Evolutionary conservation across 2,797 vertebrate genomes (phyloP), one percentile per base, ranked within the genome.

Genomic region (Moxostoma hubbsi): DNA sequence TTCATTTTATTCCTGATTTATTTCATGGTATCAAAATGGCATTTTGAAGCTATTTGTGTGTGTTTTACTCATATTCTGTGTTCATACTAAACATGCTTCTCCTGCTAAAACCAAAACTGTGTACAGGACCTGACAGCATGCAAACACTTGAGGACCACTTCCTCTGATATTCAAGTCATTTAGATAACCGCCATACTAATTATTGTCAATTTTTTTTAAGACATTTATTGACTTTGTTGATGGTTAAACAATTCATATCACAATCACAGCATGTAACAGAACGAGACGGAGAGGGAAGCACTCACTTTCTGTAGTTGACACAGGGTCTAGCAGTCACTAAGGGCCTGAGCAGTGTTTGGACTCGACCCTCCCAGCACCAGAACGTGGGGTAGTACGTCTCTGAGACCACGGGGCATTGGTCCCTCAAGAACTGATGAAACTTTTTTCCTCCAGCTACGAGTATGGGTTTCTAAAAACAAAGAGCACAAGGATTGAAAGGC

Each of bases 321-420:
- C 90, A 93, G 2, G 97, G 97, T 90, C 96, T 97, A 70, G 96
- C 93, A 43, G 96, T 97, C 87, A 99, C 97, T 82, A 99, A 98
- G 12, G 97, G 98, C 87, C 98, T 95, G 81, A 99, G 93, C 76
- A 99, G 90, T 0, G 98, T 99, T 89, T 99, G 97, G 59, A 96
- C 91, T 46, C 97, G 94, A 85, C 97, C 96, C 92, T 99, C 98
- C 97, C 97, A 99, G 94, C 98, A 99, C 98, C 98, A 99, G 73
- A 98, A 94, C 0, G 98, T 97, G 59, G 98, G 98, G 87, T 98
- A 99, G 89, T 99, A 99, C 2, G 96, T 98, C 92, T 99, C 97
- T 5, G 96, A 96, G 86, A 99, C 95, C 59, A 99, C 95, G 0
- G 98, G 98, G 83, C 98, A 99, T 90, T 96, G 94, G 69, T 96